A percentile compares a stretch with the other conserved stretches of the same genome.
Conservation (phyloP, 2,113 vertebrate genomes). For the Carettochelys insculpta region DNA sequence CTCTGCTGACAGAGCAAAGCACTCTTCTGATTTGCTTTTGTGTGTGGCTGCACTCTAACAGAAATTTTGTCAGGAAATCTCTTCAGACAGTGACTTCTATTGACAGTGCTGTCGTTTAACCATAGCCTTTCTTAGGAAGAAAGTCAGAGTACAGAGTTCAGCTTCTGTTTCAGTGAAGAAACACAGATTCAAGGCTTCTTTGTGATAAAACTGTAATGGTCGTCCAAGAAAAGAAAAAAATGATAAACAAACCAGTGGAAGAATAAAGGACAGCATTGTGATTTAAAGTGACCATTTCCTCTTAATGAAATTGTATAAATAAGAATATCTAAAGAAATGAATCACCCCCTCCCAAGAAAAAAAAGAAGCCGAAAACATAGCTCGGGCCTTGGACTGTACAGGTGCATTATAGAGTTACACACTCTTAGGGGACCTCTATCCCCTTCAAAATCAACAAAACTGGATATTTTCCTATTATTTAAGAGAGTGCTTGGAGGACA, state of each 20-base stretch:
- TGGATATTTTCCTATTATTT: background rate
- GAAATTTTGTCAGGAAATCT: no score
- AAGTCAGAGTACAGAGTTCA: background rate
- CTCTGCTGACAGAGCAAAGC: no score
- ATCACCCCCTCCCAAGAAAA: background rate
- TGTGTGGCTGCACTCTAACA: no score
- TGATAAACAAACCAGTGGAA: background rate
- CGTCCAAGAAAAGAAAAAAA: background rate
- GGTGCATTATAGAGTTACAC: background rate
- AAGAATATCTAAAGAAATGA: background rate
- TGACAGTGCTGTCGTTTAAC: no score
- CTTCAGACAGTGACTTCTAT: no score
- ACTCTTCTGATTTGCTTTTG: no score
- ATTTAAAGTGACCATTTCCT: background rate
- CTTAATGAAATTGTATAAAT: background rate
- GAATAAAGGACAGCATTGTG: background rate
- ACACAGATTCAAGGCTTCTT: background rate
- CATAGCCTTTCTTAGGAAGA: background rate
- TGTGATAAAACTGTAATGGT: background rate
- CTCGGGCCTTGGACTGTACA: background rate
- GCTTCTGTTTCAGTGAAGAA: background rate
- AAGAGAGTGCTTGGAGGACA: background rate
- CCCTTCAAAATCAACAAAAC: background rate
- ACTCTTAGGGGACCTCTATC: background rate
- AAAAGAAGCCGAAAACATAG: background rate